Base-by-base conservation (phyloP, 1,140 invertebrate genomes). In the Cecropterus lyciades region DNA sequence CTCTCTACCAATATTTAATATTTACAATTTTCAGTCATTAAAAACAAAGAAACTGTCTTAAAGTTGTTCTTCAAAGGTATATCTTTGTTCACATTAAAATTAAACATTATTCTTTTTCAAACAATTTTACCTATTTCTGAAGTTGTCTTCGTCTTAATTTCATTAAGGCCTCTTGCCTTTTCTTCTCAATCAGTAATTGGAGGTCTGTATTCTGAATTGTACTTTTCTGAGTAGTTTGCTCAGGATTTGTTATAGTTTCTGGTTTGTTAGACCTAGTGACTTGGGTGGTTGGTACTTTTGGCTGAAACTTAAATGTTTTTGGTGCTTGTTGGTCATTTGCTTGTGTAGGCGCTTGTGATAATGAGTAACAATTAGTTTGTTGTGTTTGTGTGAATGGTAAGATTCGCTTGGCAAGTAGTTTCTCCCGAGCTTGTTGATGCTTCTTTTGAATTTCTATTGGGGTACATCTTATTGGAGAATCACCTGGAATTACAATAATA, bases 111-210 rank as follows among this genome's bases (percentile, higher is more conserved):
- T 70, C 37, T 53, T n/a, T 2, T n/a, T 1, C n/a, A 40, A 9
- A 9, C n/a, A n/a, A 11, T 1, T 11, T 40, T n/a, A 40, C 1
- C n/a, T 42, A 17, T 37, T 55, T 73, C n/a, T 81, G 72, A 27
- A 68, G 77, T 49, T 79, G 79, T 63, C 72, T 68, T 49, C 72
- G 70, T 72, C 83, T 81, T 71, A 90, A 78, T 70, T 86, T 89
- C 83, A 92, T 80, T 48, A 92, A 70, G 14, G 89, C 89, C 75
- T 92, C 86, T 62, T 89, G 86, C 69, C 87, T 84, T 71, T 92
- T 90, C 69, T 82, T 89, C 67, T 89, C 87, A 67, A 92, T 89
- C 9, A 89, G 24, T 49, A 52, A 65, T 71, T 85, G 84, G 24
- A 89, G 62, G 64, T 84, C 75, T 64, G 27, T n/a, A n/a, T 24